Evolutionary conservation across 2,888 invertebrate genomes (phyloP).

Genomic region (Seira musarum): DNA sequence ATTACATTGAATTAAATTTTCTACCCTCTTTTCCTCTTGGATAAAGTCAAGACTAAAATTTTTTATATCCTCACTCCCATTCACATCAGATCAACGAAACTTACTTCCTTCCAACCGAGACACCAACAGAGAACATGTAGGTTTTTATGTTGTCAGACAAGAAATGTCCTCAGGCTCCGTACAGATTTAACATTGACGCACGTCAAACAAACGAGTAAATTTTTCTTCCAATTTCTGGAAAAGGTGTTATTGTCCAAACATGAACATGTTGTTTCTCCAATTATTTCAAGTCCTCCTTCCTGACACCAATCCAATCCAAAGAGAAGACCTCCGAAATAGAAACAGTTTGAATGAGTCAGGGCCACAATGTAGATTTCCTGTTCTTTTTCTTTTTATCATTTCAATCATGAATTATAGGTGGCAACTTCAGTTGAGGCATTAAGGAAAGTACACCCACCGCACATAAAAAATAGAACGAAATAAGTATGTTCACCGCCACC

Average conservation of each 20-base stretch:
- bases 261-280: slow-evolving; percentile 5
- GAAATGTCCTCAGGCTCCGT: not conserved
- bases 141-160: no score
- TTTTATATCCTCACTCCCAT: no score
- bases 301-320: not conserved
- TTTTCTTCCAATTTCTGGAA: not conserved
- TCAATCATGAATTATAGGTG: slow-evolving; percentile 45
- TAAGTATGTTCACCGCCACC: slow-evolving; percentile 20
- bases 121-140: no score
- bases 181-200: slow-evolving; percentile 7
- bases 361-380: slow-evolving; percentile 39
- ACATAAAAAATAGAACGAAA: slow-evolving; percentile 1
- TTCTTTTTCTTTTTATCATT: slow-evolving; percentile 30
- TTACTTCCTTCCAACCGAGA: no score
- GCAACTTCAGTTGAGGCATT: not conserved
- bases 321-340: not conserved
- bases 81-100: no score
- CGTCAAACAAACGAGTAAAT: not conserved
- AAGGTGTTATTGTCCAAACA: no score
- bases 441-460: not conserved
- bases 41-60: no score
- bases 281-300: slow-evolving; percentile 10
- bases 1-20: no score
- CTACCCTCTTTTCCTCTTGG: no score
- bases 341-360: not conserved